Evolutionary conservation across 2,797 vertebrate genomes (phyloP).

Genomic region (Buphagus erythrorhynchus): DNA sequence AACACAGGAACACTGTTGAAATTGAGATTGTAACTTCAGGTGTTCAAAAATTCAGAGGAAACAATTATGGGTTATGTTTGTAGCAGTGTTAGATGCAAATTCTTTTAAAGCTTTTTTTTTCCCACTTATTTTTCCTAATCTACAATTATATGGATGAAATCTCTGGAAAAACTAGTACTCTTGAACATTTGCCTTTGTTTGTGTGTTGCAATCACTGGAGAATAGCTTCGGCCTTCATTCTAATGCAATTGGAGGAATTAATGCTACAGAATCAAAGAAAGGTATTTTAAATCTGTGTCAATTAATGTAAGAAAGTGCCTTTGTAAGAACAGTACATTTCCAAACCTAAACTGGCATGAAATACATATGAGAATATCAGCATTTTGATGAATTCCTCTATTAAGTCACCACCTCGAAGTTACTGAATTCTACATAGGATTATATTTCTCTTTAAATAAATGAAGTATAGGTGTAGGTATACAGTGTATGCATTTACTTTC

Average conservation of each 20-base stretch:
- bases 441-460: conserved; percentile 18
- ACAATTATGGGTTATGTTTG: neutral
- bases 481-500: neutral
- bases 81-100: neutral
- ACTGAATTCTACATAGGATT: conserved; percentile 1
- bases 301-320: neutral
- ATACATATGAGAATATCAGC: neutral
- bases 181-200: neutral
- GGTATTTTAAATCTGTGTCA: neutral
- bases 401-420: neutral
- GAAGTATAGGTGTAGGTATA: neutral
- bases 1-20: neutral
- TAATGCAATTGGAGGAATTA: neutral
- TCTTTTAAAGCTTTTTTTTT: neutral
- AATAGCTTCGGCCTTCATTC: neutral
- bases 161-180: neutral
- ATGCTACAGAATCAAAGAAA: neutral
- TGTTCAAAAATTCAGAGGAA: neutral
- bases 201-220: neutral
- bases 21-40: neutral
- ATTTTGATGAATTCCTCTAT: neutral
- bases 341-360: neutral
- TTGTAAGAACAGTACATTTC: neutral
- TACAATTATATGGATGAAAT: neutral
- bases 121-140: neutral